These are phyloP conservation scores for Stenichneumon culpator DNA, from an alignment of 2,888 invertebrate species.

Conservation along the genomic window DNA sequence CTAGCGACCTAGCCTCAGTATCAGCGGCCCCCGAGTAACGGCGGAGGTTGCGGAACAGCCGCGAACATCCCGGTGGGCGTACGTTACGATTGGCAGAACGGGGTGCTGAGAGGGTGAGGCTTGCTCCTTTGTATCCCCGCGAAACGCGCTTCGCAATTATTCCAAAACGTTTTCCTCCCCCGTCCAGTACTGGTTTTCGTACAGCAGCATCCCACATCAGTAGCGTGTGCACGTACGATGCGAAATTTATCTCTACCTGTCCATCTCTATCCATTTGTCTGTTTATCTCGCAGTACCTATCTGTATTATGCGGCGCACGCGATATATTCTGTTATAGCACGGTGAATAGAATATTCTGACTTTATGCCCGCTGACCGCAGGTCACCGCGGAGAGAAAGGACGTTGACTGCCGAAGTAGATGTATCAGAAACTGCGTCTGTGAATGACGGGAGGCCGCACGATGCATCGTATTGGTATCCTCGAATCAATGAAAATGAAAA, in stretches of 20 bases:
- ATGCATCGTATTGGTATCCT: not conserved
- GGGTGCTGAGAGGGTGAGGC: slow-evolving; percentile 37
- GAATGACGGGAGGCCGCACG: not conserved
- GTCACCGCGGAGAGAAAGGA: not conserved
- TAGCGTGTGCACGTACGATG: slow-evolving; percentile 34
- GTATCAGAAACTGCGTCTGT: not conserved
- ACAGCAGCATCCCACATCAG: slow-evolving; percentile 40
- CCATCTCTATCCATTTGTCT: slow-evolving; percentile 61
- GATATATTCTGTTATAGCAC: slow-evolving; percentile 43
- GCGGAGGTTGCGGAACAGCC: slow-evolving; percentile 62
- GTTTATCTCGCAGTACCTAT: slow-evolving; percentile 38
- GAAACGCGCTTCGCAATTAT: slow-evolving; percentile 73
- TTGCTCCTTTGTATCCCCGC: slow-evolving; percentile 61
- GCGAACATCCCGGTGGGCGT: slow-evolving; percentile 54
- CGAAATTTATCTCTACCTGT: slow-evolving; percentile 57
- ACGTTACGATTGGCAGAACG: slow-evolving; percentile 64
- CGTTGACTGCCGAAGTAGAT: slow-evolving; percentile 6
- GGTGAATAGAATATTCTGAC: slow-evolving; percentile 21
- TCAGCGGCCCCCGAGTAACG: slow-evolving; percentile 53
- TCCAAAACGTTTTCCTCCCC: slow-evolving; percentile 71
- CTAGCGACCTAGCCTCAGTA: slow-evolving; percentile 64
- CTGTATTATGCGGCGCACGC: slow-evolving; percentile 15
- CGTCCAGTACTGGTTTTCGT: slow-evolving; percentile 26
- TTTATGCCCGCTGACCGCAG: slow-evolving; percentile 8
- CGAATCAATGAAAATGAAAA: not conserved